These are phyloP conservation scores for Lycocerus yunnanus DNA, from an alignment of 2,888 invertebrate species.

Conservation along the genomic window DNA sequence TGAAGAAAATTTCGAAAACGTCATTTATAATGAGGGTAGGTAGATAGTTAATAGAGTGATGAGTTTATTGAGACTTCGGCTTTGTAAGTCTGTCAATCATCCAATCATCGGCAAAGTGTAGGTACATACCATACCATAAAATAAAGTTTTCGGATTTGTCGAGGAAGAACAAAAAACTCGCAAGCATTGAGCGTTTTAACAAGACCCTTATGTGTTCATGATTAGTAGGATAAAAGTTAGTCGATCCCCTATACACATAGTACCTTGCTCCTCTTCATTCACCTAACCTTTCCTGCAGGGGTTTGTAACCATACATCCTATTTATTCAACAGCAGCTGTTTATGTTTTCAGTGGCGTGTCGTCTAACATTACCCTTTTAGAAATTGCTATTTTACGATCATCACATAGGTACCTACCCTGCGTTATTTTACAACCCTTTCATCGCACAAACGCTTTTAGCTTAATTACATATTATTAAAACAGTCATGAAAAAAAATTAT, in stretches of 20 bases:
- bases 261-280: slow-evolving; percentile 22
- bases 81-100: not conserved
- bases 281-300: slow-evolving; percentile 27
- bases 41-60: not conserved
- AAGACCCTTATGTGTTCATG: slow-evolving; percentile 29
- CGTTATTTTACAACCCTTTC: not conserved
- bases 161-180: slow-evolving; percentile 3
- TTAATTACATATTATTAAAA: slow-evolving; percentile 13
- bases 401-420: slow-evolving; percentile 12
- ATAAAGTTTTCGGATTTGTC: not conserved
- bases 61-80: not conserved
- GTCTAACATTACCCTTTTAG: slow-evolving; percentile 27
- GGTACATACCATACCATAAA: not conserved
- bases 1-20: too few relatives aligned
- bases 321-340: slow-evolving; percentile 34
- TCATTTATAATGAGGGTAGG: not conserved
- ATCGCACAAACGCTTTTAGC: slow-evolving; percentile 12
- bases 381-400: slow-evolving; percentile 17
- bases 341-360: slow-evolving; percentile 34
- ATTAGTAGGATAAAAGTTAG: slow-evolving; percentile 25
- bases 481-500: not conserved
- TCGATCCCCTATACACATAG: not conserved
- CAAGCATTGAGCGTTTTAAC: slow-evolving; percentile 22
- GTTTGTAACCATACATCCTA: slow-evolving; percentile 35
- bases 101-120: not conserved